Evolutionary conservation across 2,888 invertebrate genomes (phyloP).

Genomic region (Hololepta plana): DNA sequence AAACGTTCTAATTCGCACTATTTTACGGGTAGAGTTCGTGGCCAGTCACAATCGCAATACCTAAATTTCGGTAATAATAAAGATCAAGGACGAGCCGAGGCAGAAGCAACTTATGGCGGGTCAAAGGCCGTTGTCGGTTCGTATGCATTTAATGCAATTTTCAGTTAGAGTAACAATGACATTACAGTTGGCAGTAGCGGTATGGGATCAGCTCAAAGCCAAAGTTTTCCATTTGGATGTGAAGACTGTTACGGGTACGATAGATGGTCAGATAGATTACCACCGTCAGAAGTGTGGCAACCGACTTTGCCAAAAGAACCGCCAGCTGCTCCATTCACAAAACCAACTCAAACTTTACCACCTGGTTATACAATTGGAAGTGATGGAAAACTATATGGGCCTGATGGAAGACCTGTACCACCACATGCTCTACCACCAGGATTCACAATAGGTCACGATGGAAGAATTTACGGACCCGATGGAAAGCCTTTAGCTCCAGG

Average conservation of each 20-base stretch:
- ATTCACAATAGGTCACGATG: no score
- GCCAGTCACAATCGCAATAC: constrained; percentile 75
- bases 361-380: no score
- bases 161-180: no score
- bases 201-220: constrained; percentile 81
- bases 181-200: constrained; percentile 61
- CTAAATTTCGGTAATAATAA: constrained; percentile 41
- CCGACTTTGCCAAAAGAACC: no score
- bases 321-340: no score
- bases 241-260: constrained; percentile 40
- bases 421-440: no score
- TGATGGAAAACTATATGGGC: no score
- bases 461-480: no score
- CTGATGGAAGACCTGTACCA: no score
- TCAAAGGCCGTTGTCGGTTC: constrained; percentile 56
- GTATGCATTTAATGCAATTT: constrained; percentile 22
- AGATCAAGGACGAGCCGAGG: constrained; percentile 58
- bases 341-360: constrained; percentile 11
- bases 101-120: constrained; percentile 53
- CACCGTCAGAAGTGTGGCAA: no score
- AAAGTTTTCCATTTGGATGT: constrained; percentile 51
- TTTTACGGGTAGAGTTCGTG: no score
- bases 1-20: constrained; percentile 18
- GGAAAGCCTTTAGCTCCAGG: no score
- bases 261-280: constrained; percentile 7